Evolutionary conservation across 1,140 invertebrate genomes (phyloP).

Genomic region (Pristionchus pacificus): DNA sequence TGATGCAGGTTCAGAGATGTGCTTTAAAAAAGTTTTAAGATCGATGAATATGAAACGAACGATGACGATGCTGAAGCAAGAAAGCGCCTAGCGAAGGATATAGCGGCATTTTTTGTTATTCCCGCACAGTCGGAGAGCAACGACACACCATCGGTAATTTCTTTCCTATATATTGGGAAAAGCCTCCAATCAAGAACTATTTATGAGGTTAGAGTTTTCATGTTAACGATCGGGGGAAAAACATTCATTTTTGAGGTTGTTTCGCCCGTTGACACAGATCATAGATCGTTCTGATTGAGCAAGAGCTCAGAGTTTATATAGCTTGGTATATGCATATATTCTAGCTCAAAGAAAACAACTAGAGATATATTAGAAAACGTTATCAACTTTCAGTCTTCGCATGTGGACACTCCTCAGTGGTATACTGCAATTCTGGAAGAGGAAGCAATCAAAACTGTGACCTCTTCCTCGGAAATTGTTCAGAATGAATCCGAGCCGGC

Average conservation of each 20-base stretch:
- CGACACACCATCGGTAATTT: slow-evolving; percentile 41
- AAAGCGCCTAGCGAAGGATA: slow-evolving; percentile 42
- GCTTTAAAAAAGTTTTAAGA: slow-evolving; percentile 32
- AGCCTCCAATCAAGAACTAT: too few relatives aligned
- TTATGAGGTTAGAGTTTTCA: too few relatives aligned
- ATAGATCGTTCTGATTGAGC: too few relatives aligned
- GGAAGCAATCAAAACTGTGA: slow-evolving; percentile 32
- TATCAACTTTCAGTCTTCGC: slow-evolving; percentile 41
- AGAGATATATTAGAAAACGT: too few relatives aligned
- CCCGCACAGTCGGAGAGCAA: slow-evolving; percentile 35
- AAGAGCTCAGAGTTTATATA: too few relatives aligned
- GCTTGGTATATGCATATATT: too few relatives aligned
- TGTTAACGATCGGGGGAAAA: too few relatives aligned
- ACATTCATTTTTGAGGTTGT: too few relatives aligned
- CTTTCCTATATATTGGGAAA: too few relatives aligned
- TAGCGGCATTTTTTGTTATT: slow-evolving; percentile 42
- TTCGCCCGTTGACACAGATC: too few relatives aligned
- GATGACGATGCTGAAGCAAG: slow-evolving; percentile 50
- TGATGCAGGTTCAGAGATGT: slow-evolving; percentile 42
- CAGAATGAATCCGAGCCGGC: slow-evolving; percentile 41
- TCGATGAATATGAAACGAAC: slow-evolving; percentile 56
- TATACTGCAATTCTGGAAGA: slow-evolving; percentile 40
- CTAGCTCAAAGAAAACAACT: too few relatives aligned
- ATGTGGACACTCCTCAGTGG: slow-evolving; percentile 32
- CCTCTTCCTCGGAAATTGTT: slow-evolving; percentile 39